Percentiles rank a stretch among this genome's conserved stretches.
Conservation (phyloP, 2,797 vertebrate genomes). For the Phaenicophaeus curvirostris region DNA sequence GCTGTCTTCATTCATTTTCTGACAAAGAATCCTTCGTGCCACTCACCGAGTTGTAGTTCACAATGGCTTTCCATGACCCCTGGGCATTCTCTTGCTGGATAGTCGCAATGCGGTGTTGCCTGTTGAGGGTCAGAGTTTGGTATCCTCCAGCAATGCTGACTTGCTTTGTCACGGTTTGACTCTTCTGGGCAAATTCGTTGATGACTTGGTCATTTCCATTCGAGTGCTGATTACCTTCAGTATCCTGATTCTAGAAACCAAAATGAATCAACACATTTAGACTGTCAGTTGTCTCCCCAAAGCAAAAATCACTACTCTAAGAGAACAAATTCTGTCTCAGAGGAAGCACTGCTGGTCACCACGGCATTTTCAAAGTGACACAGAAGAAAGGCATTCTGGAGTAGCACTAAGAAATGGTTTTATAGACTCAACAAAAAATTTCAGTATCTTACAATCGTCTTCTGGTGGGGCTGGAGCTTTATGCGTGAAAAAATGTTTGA, state of each 20-base stretch:
- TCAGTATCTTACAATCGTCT: neutral
- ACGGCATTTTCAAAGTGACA: neutral
- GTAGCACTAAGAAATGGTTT: rapidly evolving
- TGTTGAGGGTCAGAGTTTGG: slow-evolving; percentile 62
- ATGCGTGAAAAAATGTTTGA: neutral
- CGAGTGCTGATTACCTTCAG: too few relatives aligned
- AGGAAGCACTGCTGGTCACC: neutral
- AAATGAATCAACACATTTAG: neutral
- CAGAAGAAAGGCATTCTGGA: neutral
- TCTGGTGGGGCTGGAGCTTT: neutral
- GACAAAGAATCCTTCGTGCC: too few relatives aligned
- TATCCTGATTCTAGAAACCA: neutral
- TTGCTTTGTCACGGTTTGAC: too few relatives aligned
- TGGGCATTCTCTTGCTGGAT: slow-evolving; percentile 19
- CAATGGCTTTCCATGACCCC: slow-evolving; percentile 66
- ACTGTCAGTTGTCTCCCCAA: too few relatives aligned
- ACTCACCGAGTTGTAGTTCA: slow-evolving; percentile 69
- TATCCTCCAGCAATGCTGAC: neutral
- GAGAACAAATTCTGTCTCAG: too few relatives aligned
- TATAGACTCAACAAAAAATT: neutral
- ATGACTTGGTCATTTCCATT: too few relatives aligned
- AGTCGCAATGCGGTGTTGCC: neutral
- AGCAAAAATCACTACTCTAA: neutral
- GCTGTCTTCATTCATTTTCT: too few relatives aligned
- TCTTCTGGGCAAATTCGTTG: too few relatives aligned